phyloP scores from a whole-genome alignment of 2,888 invertebrate genomes.

The Tribolium freemani region DNA sequence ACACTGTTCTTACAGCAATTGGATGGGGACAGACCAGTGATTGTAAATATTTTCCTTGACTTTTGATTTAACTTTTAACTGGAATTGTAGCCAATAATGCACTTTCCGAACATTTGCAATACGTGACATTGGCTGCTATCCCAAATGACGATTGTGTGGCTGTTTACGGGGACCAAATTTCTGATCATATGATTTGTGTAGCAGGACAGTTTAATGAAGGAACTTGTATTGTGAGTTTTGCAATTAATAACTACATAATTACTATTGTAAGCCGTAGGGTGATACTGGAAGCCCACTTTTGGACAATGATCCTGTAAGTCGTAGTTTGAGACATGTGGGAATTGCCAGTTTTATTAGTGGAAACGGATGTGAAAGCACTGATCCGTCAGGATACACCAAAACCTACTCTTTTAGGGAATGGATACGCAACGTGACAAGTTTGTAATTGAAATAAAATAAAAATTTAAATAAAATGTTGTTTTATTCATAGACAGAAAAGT shows the following conservation, averaged over 20 bases:
- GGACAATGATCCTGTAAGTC: slow-evolving; percentile 1
- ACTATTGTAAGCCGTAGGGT: slow-evolving; percentile 1
- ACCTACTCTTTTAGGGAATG: slow-evolving; percentile 3
- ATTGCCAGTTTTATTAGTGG: slow-evolving; percentile 22
- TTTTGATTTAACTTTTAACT: background rate
- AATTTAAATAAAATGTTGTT: background rate
- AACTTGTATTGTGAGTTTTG: slow-evolving; percentile 4
- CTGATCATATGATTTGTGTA: slow-evolving; percentile 26
- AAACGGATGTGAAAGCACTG: slow-evolving; percentile 17
- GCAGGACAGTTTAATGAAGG: slow-evolving; percentile 23
- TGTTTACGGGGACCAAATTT: slow-evolving; percentile 8
- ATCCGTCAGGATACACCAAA: slow-evolving; percentile 24
- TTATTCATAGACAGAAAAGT: too few relatives aligned
- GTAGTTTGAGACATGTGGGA: slow-evolving; percentile 6
- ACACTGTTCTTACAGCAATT: slow-evolving; percentile 1
- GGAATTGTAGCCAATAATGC: background rate
- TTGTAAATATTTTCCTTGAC: background rate
- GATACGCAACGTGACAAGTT: slow-evolving; percentile 11
- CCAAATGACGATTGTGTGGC: slow-evolving; percentile 5
- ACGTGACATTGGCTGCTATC: background rate
- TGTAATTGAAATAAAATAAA: background rate
- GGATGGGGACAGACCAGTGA: slow-evolving; percentile 34
- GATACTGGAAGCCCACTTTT: slow-evolving; percentile 14
- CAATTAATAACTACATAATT: background rate
- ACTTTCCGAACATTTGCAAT: slow-evolving; percentile 5